Percentiles rank a stretch among this genome's conserved stretches.
Evolutionary conservation across 2,888 invertebrate species (phyloP).

Genomic region (Salpingus planirostris): DNA sequence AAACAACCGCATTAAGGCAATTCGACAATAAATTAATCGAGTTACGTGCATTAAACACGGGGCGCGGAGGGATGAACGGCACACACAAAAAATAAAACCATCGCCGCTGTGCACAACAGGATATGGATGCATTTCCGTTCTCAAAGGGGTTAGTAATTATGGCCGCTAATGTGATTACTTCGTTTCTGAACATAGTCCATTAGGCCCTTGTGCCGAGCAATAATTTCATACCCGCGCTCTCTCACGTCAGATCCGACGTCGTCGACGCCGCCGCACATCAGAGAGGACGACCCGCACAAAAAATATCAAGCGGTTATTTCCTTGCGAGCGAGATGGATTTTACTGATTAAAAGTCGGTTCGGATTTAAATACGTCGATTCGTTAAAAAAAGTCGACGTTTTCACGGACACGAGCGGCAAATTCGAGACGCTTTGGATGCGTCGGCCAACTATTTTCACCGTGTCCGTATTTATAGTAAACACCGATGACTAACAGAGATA

Average conservation of each 20-base stretch:
- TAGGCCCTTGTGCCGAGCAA: conserved; percentile 40
- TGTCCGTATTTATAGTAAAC: too few species aligned
- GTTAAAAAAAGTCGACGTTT: too few species aligned
- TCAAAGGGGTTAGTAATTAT: conserved; percentile 55
- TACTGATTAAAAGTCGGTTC: too few species aligned
- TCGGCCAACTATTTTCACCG: too few species aligned
- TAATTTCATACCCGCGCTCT: conserved; percentile 39
- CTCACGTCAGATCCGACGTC: conserved; percentile 26
- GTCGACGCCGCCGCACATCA: conserved; percentile 2
- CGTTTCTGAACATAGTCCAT: conserved; percentile 44
- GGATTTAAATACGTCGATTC: too few species aligned
- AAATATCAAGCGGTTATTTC: too few species aligned
- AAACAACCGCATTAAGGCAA: conserved; percentile 41
- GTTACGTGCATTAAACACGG: conserved; percentile 41
- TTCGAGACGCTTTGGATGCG: too few species aligned
- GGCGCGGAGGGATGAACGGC: conserved; percentile 31
- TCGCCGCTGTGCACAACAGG: conserved; percentile 46
- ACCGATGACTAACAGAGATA: too few species aligned
- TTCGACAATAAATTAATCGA: conserved; percentile 44
- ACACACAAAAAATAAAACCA: conserved; percentile 30
- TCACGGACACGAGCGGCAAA: too few species aligned
- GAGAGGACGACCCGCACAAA: too few species aligned
- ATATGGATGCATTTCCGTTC: conserved; percentile 64
- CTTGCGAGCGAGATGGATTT: too few species aligned
- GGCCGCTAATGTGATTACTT: conserved; percentile 57